phyloP scores from a whole-genome alignment of 2,888 invertebrate genomes.

The Sinelater perroti region DNA sequence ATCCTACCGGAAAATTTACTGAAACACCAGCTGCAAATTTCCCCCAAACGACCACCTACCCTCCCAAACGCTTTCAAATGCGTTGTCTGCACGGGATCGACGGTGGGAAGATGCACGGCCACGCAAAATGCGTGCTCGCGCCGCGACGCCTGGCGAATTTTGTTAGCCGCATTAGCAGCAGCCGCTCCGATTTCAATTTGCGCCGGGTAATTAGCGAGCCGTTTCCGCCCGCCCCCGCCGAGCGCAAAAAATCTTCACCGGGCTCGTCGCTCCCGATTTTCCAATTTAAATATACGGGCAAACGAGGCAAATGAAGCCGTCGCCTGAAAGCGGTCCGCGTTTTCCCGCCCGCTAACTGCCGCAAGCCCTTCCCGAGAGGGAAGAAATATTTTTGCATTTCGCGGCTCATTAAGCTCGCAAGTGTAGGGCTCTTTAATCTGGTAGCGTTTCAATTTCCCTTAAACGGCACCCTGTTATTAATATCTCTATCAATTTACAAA shows the following conservation, averaged over 20 bases:
- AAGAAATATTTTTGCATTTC: too few species aligned
- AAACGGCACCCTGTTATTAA: too few species aligned
- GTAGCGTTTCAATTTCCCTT: too few species aligned
- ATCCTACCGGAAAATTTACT: too few species aligned
- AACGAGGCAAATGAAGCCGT: constrained; percentile 33
- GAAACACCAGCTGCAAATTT: neutral
- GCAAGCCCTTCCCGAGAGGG: too few species aligned
- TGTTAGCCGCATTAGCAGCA: constrained; percentile 27
- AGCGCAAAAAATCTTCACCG: constrained; percentile 15
- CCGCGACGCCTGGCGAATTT: neutral
- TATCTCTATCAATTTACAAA: too few species aligned
- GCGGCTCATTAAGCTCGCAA: too few species aligned
- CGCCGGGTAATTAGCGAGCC: constrained; percentile 28
- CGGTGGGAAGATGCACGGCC: neutral
- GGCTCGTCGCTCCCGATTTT: constrained; percentile 27
- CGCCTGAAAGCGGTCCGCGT: too few species aligned
- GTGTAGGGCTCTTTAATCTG: too few species aligned
- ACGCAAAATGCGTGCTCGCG: too few species aligned
- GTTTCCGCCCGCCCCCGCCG: constrained; percentile 10
- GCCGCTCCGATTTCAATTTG: constrained; percentile 34
- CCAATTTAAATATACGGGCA: constrained; percentile 36
- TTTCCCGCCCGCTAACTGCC: too few species aligned
- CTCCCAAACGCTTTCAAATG: neutral
- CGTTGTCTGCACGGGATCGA: neutral
- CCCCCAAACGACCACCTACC: neutral